These are phyloP conservation scores for Hemithea aestivaria DNA, from an alignment of 2,888 invertebrate species.

Conservation along the genomic window DNA sequence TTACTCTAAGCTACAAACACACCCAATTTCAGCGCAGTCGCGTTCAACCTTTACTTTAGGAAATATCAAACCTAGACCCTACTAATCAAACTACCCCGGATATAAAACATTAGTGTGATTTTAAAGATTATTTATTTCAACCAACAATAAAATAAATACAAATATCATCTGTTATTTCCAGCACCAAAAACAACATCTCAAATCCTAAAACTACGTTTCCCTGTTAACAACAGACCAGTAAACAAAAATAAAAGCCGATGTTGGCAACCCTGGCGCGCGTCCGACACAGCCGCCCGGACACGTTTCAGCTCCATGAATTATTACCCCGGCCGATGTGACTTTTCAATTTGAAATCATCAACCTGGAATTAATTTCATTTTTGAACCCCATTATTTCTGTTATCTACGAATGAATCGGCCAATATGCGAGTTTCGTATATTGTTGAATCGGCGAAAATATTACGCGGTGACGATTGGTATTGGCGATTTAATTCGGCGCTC, in stretches of 20 bases:
- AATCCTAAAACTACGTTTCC: conserved; percentile 31
- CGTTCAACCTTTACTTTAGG: too few species aligned
- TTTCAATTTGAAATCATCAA: conserved; percentile 81
- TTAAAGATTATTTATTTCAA: too few species aligned
- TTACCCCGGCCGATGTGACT: conserved; percentile 79
- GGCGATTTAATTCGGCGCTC: conserved; percentile 52
- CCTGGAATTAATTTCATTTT: conserved; percentile 80
- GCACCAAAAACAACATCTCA: conserved; percentile 16
- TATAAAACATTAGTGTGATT: too few species aligned
- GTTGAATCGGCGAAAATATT: conserved; percentile 70
- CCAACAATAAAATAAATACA: too few species aligned
- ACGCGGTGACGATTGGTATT: conserved; percentile 51
- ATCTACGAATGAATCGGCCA: conserved; percentile 73
- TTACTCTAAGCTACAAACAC: too few species aligned
- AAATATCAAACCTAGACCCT: too few species aligned
- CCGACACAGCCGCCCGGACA: conserved; percentile 74
- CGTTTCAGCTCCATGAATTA: conserved; percentile 79
- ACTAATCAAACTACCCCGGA: too few species aligned
- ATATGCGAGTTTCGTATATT: conserved; percentile 75
- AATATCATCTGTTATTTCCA: conserved; percentile 5
- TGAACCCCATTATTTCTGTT: conserved; percentile 79
- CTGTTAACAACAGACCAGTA: conserved; percentile 32
- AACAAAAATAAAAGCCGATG: conserved; percentile 42
- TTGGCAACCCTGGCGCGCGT: conserved; percentile 63
- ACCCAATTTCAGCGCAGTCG: too few species aligned